phyloP scores from a whole-genome alignment of 1,140 invertebrate species.

The Halotydeus destructor region DNA sequence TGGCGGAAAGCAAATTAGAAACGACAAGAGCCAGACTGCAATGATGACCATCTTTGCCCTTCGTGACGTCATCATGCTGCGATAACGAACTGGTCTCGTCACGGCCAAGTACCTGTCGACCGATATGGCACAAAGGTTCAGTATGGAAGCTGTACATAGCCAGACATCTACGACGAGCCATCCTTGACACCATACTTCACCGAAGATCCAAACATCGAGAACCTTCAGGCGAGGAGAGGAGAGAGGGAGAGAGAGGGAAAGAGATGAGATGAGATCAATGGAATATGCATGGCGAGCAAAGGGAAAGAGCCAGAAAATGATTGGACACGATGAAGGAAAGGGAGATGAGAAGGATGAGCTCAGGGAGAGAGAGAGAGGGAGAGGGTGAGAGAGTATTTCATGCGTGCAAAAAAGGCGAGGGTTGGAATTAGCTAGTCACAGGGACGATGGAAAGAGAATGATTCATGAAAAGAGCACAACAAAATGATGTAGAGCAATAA shows the following conservation, averaged over 20 bases:
- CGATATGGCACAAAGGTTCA: constrained; percentile 62
- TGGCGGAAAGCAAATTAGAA: constrained; percentile 89
- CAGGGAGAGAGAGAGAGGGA: no score
- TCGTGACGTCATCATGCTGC: constrained; percentile 66
- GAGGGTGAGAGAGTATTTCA: not conserved
- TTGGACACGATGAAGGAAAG: no score
- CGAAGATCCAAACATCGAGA: constrained; percentile 72
- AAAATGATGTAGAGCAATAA: no score
- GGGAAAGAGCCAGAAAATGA: no score
- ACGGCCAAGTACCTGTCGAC: constrained; percentile 78
- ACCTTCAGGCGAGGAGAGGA: constrained; percentile 16
- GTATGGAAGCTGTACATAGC: constrained; percentile 86
- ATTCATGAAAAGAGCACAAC: no score
- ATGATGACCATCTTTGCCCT: constrained; percentile 69
- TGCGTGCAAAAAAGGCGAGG: no score
- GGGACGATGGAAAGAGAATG: no score
- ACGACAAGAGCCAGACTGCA: constrained; percentile 77
- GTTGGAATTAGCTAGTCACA: no score
- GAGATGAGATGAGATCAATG: no score
- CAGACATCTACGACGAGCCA: constrained; percentile 83
- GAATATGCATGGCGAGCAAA: no score
- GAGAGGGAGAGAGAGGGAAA: not conserved
- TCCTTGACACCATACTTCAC: constrained; percentile 69
- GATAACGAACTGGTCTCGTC: constrained; percentile 76
- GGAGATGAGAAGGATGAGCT: no score